Evolutionary conservation across 2,888 invertebrate genomes (phyloP), one percentile per base, ranked within the genome.

Genomic region (Stenoptilia bipunctidactyla): DNA sequence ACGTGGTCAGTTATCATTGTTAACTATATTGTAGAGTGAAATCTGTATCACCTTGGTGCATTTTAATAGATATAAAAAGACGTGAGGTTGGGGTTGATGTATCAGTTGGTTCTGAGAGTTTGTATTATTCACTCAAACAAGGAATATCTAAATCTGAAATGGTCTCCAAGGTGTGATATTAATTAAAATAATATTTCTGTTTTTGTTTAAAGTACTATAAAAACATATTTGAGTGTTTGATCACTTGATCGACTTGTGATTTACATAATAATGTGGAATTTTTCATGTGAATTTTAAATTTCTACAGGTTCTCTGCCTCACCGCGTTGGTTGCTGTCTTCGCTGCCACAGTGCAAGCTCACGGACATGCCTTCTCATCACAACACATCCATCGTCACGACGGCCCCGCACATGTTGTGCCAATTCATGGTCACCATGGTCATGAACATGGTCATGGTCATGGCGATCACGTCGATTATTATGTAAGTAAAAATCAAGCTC

Each of bases 51-150:
- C 77, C 76, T 79, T 80, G 79, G 62, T 54, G 55, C 45, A 46
- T 66, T 59, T 47, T 59, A n/a, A 67, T 67, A 58, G 58, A 70
- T 82, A 82, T 82, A 80, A 75, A 30, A 82, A 77, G 73, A 60
- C 58, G 61, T 54, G 51, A 61, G 49, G 59, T 58, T 57, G 58
- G 54, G 50, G 47, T 44, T 55, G 52, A 54, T 47, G 56, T 66
- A 79, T 79, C 80, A 82, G 70, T 82, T 53, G 48, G 52, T 51
- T 49, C 46, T 48, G 57, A 56, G 48, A 52, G 46, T 59, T 61
- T 56, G 63, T 40, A 45, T 50, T 50, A 60, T 56, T 62, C 61
- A 50, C 4, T 49, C 61, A 48, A 51, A 48, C 49, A 58, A 53
- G 44, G 47, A 56, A 55, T 36, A 20, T 12, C 20, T 5, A 45